Evolutionary conservation across 35 echinoderm and acorn worm species (phyloP), one percentile per base, ranked within the genome.

Genomic region (Lytechinus pictus): DNA sequence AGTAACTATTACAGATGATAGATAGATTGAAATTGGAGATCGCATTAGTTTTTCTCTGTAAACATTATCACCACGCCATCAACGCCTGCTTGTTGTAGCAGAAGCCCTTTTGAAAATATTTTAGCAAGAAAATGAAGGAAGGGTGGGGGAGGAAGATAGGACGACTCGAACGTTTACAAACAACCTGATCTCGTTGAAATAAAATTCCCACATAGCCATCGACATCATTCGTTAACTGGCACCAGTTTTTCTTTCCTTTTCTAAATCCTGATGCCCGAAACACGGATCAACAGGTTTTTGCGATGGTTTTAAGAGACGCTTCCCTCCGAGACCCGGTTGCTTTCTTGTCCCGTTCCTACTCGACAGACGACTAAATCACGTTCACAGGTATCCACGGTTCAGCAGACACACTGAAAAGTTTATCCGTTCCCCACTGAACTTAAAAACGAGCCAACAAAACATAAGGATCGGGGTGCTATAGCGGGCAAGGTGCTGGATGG

Each of bases 391-490:
- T 90, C 52, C 88, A 90, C 88, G 88, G 88, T 90, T 90, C 92
- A 93, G 92, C 53, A 54, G 53, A 93, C 54, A 93, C 92, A 93
- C 92, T 93, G 92, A 93, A 93, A 55, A 93, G 57, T 93, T 93
- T 93, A 54, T 93, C 92, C 92, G 92, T 93, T 93, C 92, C 92
- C 54, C 92, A 93, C 92, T 93, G 92, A 93, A 93, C 92, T 93
- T 90, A 90, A 93, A 93, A 93, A 93, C 55, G 92, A 24, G 52
- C 9, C 54, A 93, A 93, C 88, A 21, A 93, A 54, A 93, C 54
- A 93, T 11, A 93, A 16, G 92, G 52, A 16, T 90, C 4, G 52
- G 5, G 52, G 92, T n/a, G 27, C 27, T 5, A 93, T 12, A 29
- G 88, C 5, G 52, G 91, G 52, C 2, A n/a, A 54, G 92, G 10